These are phyloP conservation scores for Myotis davidii DNA, from an alignment of 2,113 vertebrate genomes.

Conservation along the genomic window DNA sequence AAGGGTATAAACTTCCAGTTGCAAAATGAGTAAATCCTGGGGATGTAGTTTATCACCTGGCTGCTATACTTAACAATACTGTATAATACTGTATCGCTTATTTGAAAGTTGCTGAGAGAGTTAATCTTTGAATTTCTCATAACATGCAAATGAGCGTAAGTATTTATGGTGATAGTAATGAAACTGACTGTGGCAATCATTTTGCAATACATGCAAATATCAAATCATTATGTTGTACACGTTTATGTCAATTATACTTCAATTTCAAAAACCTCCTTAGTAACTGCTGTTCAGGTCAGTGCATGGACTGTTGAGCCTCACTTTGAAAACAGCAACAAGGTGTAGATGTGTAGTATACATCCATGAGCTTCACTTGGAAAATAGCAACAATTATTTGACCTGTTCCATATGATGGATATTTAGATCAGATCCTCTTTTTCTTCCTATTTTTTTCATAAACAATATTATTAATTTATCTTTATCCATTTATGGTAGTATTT, in stretches of 20 bases:
- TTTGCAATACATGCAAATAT: neutral
- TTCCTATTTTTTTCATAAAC: neutral
- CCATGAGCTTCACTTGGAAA: no score
- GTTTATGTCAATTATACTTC: neutral
- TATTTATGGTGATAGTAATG: neutral
- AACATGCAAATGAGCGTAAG: neutral
- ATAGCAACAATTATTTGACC: neutral
- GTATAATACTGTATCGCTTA: neutral
- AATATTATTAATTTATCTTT: neutral
- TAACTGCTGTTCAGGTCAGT: neutral
- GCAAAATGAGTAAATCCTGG: no score
- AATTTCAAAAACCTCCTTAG: neutral
- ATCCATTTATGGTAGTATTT: neutral
- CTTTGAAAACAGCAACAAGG: neutral
- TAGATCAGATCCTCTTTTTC: neutral
- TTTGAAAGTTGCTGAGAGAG: neutral
- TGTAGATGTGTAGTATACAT: neutral
- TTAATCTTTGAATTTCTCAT: neutral
- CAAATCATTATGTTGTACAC: neutral
- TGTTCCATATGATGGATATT: neutral
- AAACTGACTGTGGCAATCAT: neutral
- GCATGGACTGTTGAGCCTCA: neutral
- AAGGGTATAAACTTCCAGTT: no score
- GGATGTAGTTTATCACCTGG: neutral
- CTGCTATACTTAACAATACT: neutral